A percentile compares a stretch with the other conserved stretches of the same genome.
phyloP scores from a whole-genome alignment of 2,797 vertebrate species.

The Moxostoma hubbsi region DNA sequence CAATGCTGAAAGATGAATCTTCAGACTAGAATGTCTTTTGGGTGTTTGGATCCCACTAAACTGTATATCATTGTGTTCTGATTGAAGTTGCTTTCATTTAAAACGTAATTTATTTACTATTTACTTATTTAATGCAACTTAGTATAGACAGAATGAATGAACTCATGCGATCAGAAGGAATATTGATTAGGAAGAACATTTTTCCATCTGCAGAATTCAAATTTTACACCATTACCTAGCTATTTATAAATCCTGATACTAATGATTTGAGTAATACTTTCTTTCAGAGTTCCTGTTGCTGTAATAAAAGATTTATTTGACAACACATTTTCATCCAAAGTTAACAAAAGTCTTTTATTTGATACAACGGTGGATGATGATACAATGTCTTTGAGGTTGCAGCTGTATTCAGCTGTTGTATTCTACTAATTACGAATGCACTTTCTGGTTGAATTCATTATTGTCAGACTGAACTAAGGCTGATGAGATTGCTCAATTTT shows the following conservation, averaged over 20 bases:
- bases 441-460: slow-evolving; percentile 5
- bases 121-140: no score
- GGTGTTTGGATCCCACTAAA: no score
- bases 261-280: slow-evolving; percentile 4
- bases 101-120: background rate
- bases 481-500: slow-evolving; percentile 4
- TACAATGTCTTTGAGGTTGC: background rate
- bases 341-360: background rate
- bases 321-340: background rate
- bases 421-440: slow-evolving; percentile 22
- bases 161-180: background rate
- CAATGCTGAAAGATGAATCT: no score
- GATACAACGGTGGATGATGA: background rate
- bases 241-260: background rate
- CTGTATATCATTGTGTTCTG: no score
- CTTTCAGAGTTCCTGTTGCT: background rate
- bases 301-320: background rate
- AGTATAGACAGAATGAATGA: background rate
- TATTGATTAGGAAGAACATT: background rate
- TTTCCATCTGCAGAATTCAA: slow-evolving; percentile 7
- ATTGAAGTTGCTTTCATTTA: no score
- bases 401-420: slow-evolving; percentile 8
- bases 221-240: background rate
- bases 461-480: background rate
- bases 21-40: no score